phyloP scores from a whole-genome alignment of 2,797 vertebrate genomes.

The Euthynnus affinis region DNA sequence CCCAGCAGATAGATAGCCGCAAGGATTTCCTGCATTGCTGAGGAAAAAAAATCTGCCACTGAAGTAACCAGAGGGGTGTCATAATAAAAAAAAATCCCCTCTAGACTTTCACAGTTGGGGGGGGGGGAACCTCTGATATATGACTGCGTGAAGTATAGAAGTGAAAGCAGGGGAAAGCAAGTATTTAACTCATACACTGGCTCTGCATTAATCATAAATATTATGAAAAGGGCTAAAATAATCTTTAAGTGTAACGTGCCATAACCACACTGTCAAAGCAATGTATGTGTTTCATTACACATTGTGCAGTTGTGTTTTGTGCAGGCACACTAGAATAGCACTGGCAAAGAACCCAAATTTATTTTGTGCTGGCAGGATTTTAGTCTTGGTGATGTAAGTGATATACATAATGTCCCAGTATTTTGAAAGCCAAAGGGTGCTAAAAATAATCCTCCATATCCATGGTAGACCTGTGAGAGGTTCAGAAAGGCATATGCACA shows the following conservation, averaged over 20 bases:
- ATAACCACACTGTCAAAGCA: slow-evolving; percentile 62
- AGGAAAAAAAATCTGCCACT: slow-evolving; percentile 25
- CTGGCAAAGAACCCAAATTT: slow-evolving; percentile 44
- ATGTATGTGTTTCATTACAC: slow-evolving; percentile 66
- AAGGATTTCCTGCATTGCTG: slow-evolving; percentile 51
- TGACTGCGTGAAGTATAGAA: slow-evolving; percentile 24
- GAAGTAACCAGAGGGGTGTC: slow-evolving; percentile 43
- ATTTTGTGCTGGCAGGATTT: slow-evolving; percentile 45
- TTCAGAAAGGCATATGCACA: slow-evolving; percentile 28
- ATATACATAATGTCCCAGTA: slow-evolving; percentile 37
- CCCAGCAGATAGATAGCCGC: slow-evolving; percentile 21
- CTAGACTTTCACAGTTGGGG: slow-evolving; percentile 20
- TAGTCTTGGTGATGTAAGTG: slow-evolving; percentile 55
- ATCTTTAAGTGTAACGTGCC: slow-evolving; percentile 44
- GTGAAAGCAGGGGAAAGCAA: slow-evolving; percentile 5
- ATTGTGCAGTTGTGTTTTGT: slow-evolving; percentile 35
- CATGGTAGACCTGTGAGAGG: slow-evolving; percentile 16
- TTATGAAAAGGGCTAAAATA: slow-evolving; percentile 28
- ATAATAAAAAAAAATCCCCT: slow-evolving; percentile 34
- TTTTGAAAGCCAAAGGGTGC: slow-evolving; percentile 43
- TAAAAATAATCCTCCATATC: slow-evolving; percentile 47
- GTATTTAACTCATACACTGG: slow-evolving; percentile 28
- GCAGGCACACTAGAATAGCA: slow-evolving; percentile 13
- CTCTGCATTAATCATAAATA: slow-evolving; percentile 23
- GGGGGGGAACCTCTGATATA: slow-evolving; percentile 27